Base-by-base conservation (phyloP, 2,113 vertebrate species). In the Pedetes capensis region DNA sequence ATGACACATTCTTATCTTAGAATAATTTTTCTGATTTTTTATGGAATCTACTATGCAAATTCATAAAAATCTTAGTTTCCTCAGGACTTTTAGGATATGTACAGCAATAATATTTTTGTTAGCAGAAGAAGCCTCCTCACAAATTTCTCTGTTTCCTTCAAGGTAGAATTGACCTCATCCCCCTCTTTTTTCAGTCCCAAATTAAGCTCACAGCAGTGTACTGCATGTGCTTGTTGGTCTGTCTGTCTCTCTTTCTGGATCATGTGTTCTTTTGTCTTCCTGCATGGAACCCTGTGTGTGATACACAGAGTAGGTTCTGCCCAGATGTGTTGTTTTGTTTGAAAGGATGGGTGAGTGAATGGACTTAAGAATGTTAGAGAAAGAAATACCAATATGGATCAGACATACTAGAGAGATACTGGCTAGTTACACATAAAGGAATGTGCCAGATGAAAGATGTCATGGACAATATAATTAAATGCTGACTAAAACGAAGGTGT, bases 61-160 rank as follows among this genome's bases (percentile, higher is more conserved):
- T 89, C 53, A 92, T 71, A 81, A 92, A 90, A 76, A 79, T 61
- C 32, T 76, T 49, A 39, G 61, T 86, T 92, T 93, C 37, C 9
- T 72, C 37, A 51, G 71, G 47, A 59, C 20, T 71, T 96, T 84
- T 55, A 84, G 49, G 75, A 94, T 32, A 74, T 59, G 18, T 20
- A 80, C 11, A 85, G 14, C 22, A 49, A 84, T 79, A 51, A 75
- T 64, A 87, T 69, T 95, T 95, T 94, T 92, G 75, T 91, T 74
- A 74, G 57, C 72, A 17, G 42, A 95, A 80, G 37, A 66, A 74
- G 27, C 32, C 25, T 69, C 39, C 14, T 83, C 44, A 63, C 7
- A 89, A 6, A 42, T 79, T 55, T 64, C 18, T 55, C 61, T 32
- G 47, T 93, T 94, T 92, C 53, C 37, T 87, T 69, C 49, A 75